phyloP scores from a whole-genome alignment of 2,797 vertebrate genomes.

The Manis crassicaudata region DNA sequence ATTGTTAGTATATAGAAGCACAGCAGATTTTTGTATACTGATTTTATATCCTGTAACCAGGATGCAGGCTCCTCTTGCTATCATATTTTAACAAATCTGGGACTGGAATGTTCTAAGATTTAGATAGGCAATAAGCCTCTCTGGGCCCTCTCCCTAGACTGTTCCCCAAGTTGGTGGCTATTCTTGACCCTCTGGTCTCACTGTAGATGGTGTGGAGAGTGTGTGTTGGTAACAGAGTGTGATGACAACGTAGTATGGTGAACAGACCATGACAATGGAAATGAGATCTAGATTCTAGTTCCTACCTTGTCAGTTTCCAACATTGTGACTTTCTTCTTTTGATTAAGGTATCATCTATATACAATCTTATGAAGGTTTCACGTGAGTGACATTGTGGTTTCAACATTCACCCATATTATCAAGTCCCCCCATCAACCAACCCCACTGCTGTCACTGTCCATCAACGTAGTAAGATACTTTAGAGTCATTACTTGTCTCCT shows the following conservation, averaged over 20 bases:
- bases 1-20: not conserved
- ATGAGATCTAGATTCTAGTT: not conserved
- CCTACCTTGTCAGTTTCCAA: no score
- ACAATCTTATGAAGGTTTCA: no score
- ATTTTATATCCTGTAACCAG: not conserved
- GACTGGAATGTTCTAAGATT: not conserved
- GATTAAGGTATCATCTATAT: no score
- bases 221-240: not conserved
- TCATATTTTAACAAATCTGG: not conserved
- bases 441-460: no score
- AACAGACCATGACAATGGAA: not conserved
- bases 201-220: not conserved
- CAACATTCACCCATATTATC: no score
- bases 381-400: no score
- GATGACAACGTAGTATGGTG: not conserved
- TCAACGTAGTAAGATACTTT: no score
- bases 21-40: not conserved
- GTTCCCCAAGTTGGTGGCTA: not conserved
- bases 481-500: no score
- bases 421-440: no score
- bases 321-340: not conserved
- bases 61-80: not conserved
- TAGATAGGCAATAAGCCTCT: not conserved
- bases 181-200: not conserved
- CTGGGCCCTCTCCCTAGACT: not conserved